phyloP scores from a whole-genome alignment of 2,888 invertebrate species.

The Alitta virens region DNA sequence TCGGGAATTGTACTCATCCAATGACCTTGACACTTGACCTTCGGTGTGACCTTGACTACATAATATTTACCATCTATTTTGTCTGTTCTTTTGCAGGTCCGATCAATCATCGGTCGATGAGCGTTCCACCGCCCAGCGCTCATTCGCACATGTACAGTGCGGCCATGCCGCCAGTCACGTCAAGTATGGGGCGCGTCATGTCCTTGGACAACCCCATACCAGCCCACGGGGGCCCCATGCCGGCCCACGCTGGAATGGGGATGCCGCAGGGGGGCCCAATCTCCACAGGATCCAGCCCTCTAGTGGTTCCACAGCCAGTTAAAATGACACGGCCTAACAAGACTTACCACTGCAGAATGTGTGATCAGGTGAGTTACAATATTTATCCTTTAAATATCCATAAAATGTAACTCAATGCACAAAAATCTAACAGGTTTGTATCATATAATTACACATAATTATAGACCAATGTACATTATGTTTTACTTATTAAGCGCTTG shows the following conservation, averaged over 20 bases:
- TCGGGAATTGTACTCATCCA: too few relatives aligned
- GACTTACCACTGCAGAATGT: constrained; percentile 31
- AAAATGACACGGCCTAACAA: constrained; percentile 23
- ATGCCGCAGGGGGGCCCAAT: background rate
- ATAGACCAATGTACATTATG: too few relatives aligned
- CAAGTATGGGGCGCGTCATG: background rate
- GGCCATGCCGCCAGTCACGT: constrained; percentile 2
- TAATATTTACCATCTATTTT: too few relatives aligned
- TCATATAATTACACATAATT: too few relatives aligned
- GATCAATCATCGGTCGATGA: background rate
- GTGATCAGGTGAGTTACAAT: constrained; percentile 26
- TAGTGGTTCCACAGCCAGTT: constrained; percentile 16
- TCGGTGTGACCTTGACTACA: too few relatives aligned
- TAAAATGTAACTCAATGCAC: too few relatives aligned
- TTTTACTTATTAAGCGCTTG: too few relatives aligned
- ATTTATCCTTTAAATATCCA: background rate
- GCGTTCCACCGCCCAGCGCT: background rate
- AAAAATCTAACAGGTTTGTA: too few relatives aligned
- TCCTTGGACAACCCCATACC: background rate
- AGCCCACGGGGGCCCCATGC: background rate
- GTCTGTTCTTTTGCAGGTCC: background rate
- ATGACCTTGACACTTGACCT: too few relatives aligned
- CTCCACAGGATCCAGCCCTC: background rate
- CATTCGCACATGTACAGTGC: constrained; percentile 9
- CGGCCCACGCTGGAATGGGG: background rate